Conservation (phyloP, 1,140 invertebrate genomes). For the Drosophila gunungcola region DNA sequence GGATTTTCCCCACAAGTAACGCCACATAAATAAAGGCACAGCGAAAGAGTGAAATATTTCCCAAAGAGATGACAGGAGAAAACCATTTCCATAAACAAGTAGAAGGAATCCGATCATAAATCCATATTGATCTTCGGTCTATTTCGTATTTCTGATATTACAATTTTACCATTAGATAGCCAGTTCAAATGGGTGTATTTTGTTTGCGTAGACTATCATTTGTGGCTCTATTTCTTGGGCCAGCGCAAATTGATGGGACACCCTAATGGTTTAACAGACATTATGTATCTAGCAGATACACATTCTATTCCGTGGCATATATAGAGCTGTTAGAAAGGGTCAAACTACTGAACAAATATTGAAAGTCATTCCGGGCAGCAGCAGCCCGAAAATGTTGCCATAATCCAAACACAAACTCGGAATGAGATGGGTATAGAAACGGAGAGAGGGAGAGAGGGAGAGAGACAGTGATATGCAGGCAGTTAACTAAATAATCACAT, state of each 20-base stretch:
- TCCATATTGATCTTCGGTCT: not conserved
- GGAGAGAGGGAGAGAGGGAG: not conserved
- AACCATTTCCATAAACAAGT: not conserved
- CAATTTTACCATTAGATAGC: not conserved
- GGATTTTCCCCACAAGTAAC: conserved; percentile 70
- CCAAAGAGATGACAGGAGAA: not conserved
- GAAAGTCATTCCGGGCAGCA: conserved; percentile 45
- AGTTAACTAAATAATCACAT: conserved; percentile 83
- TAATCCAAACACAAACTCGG: conserved; percentile 51
- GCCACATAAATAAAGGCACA: conserved; percentile 78
- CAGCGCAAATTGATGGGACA: conserved; percentile 15
- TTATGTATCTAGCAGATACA: conserved; percentile 61
- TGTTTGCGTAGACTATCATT: conserved; percentile 6
- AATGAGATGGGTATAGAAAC: conserved; percentile 1
- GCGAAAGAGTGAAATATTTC: conserved; percentile 53
- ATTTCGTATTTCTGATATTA: not conserved
- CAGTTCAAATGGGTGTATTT: conserved; percentile 6
- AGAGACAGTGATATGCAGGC: conserved; percentile 16
- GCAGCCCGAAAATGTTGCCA: conserved; percentile 43
- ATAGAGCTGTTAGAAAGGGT: conserved; percentile 80
- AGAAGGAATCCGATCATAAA: not conserved
- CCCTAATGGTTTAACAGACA: conserved; percentile 55
- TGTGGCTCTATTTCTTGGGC: conserved; percentile 27
- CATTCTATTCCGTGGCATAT: conserved; percentile 25
- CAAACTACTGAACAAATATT: conserved; percentile 80